These are phyloP conservation scores for Tokudaia tokunoshimensis DNA, from an alignment of 2,797 vertebrate species.

Conservation along the genomic window DNA sequence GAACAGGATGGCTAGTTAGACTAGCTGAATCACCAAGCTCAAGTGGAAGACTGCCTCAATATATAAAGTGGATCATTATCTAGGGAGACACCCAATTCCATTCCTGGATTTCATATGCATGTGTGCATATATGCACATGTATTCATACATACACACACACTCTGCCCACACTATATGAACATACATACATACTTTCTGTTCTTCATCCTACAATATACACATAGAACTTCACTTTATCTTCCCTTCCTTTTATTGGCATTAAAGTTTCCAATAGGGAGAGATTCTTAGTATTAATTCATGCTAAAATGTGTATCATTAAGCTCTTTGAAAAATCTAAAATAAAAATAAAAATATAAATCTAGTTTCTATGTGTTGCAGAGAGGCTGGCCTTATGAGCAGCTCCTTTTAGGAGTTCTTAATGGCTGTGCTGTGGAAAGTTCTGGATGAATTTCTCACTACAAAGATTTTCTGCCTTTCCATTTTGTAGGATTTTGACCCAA, in stretches of 20 bases:
- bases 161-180: not conserved
- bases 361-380: not conserved
- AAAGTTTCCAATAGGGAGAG: not conserved
- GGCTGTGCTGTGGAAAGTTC: not conserved
- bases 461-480: conserved; percentile 3
- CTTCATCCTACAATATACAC: not conserved
- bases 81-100: not conserved
- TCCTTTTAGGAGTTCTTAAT: not conserved
- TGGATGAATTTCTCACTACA: conserved; percentile 5
- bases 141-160: not conserved
- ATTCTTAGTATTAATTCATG: not conserved
- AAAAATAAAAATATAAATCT: not conserved
- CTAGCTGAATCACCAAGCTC: too few relatives aligned
- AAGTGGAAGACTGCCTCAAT: not conserved
- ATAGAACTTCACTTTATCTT: conserved; percentile 12
- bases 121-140: not conserved
- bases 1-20: not conserved
- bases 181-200: conserved; percentile 6
- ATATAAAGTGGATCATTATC: not conserved
- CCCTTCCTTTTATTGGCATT: not conserved
- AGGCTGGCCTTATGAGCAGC: not conserved
- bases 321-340: conserved; percentile 18
- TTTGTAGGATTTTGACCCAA: conserved; percentile 7
- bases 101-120: not conserved
- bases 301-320: not conserved